Evolutionary conservation across 1,140 invertebrate genomes (phyloP).

Genomic region (Penaeus japonicus): DNA sequence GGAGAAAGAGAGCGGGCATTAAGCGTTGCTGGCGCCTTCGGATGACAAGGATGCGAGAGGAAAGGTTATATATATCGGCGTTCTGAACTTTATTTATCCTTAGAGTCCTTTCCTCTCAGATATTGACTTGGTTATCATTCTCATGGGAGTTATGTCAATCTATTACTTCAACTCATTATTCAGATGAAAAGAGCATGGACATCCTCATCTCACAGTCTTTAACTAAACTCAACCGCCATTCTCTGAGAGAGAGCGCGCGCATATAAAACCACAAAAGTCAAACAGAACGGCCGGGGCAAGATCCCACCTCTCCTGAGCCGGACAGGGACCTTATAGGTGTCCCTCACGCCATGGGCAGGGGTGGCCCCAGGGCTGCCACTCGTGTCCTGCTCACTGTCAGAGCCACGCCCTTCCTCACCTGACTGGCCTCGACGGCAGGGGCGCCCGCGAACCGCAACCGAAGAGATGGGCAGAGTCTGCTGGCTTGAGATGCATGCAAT

Average conservation of each 20-base stretch:
- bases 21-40: background rate
- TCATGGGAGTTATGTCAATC: no score
- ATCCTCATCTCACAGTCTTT: no score
- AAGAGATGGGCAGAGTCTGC: slow-evolving; percentile 63
- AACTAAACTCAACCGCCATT: background rate
- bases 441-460: background rate
- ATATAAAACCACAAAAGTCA: background rate
- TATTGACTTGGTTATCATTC: no score
- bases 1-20: background rate
- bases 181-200: no score
- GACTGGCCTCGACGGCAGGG: background rate
- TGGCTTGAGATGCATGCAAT: slow-evolving; percentile 65
- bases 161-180: no score
- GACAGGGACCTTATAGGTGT: slow-evolving; percentile 52
- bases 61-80: no score
- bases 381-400: slow-evolving; percentile 55
- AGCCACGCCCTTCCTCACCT: slow-evolving; percentile 1
- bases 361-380: slow-evolving; percentile 34
- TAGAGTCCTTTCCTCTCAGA: no score
- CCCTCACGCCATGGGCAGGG: background rate
- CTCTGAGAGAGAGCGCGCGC: background rate
- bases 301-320: slow-evolving; percentile 49
- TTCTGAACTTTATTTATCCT: no score
- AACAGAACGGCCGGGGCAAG: background rate
- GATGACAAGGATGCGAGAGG: background rate